Conservation (phyloP, 2,888 invertebrate species). For the Ceramica pisi region DNA sequence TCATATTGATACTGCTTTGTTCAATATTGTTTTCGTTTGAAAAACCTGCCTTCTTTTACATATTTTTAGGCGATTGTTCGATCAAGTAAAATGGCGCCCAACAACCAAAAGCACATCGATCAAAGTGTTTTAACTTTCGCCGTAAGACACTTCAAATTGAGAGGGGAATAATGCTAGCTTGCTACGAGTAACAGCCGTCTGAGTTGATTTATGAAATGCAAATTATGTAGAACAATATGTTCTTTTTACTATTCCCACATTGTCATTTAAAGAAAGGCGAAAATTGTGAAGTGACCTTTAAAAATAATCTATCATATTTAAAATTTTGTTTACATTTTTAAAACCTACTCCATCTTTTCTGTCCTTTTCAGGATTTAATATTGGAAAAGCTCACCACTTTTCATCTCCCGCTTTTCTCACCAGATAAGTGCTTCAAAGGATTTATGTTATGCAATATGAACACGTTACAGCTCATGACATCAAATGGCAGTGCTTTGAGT, state of each 20-base stretch:
- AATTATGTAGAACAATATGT: neutral
- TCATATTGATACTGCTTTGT: constrained; percentile 18
- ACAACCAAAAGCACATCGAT: neutral
- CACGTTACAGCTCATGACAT: constrained; percentile 26
- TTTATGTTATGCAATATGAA: constrained; percentile 23
- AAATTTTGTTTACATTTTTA: neutral
- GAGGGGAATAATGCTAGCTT: constrained; percentile 32
- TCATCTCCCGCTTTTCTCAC: neutral
- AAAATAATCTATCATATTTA: neutral
- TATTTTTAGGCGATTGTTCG: neutral
- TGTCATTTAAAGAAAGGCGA: neutral
- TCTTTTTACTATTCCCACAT: neutral
- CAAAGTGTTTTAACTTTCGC: constrained; percentile 4
- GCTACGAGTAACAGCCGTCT: constrained; percentile 11
- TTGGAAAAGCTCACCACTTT: constrained; percentile 22
- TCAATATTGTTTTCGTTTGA: neutral
- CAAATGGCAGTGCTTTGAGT: constrained; percentile 17
- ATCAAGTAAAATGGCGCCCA: neutral
- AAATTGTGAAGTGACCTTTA: neutral
- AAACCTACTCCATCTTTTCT: neutral
- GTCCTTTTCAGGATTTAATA: constrained; percentile 20
- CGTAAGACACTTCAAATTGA: constrained; percentile 12
- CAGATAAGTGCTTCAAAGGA: constrained; percentile 16
- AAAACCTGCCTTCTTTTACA: neutral
- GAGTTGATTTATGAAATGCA: constrained; percentile 36